phyloP scores from a whole-genome alignment of 2,113 vertebrate species.

The Diadophis punctatus region DNA sequence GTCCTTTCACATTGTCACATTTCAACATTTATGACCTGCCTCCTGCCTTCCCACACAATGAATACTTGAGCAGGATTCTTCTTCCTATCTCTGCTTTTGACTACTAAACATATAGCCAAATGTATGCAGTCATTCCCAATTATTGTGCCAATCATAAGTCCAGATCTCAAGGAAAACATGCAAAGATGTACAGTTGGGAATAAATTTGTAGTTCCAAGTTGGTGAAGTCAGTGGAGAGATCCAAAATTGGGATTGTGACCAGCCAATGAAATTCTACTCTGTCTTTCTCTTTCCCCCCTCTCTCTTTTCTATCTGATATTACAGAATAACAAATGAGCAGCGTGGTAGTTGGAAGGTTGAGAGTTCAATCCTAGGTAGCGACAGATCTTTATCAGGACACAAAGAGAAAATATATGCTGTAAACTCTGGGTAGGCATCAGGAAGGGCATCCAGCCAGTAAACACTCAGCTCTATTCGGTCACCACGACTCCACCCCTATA shows the following conservation, averaged over 20 bases:
- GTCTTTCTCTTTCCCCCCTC: background rate
- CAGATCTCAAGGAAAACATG: background rate
- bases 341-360: background rate
- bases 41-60: background rate
- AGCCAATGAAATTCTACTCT: background rate
- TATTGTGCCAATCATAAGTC: background rate
- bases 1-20: background rate
- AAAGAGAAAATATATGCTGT: background rate
- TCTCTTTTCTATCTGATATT: background rate
- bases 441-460: background rate
- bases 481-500: background rate
- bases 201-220: background rate
- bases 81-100: background rate
- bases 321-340: background rate
- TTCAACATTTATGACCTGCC: background rate
- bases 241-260: background rate
- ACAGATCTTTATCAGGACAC: background rate
- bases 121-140: background rate
- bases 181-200: background rate
- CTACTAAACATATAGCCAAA: background rate
- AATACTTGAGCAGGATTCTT: background rate
- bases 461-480: background rate
- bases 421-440: background rate
- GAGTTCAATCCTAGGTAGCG: background rate
- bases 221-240: background rate